Conservation (phyloP, 2,797 vertebrate species). For the Schizothorax lantsangensis region DNA sequence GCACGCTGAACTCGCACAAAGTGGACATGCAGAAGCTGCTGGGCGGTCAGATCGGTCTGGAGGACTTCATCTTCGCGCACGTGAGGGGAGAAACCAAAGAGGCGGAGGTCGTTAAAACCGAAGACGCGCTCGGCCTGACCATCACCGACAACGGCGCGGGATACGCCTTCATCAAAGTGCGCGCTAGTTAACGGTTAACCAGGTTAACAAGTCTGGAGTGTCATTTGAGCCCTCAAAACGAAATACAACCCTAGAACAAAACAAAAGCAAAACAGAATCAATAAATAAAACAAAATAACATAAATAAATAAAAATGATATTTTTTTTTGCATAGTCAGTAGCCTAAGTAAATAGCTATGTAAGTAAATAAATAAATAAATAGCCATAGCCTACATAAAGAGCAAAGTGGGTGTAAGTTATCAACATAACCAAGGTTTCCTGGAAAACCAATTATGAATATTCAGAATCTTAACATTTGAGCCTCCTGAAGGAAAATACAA, state of each 20-base stretch:
- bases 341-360: too few relatives aligned
- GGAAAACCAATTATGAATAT: too few relatives aligned
- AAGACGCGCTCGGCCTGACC: conserved; percentile 93
- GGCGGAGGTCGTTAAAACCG: conserved; percentile 94
- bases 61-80: conserved; percentile 97
- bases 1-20: conserved; percentile 96
- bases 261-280: not conserved
- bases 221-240: not conserved
- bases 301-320: not conserved
- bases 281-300: not conserved
- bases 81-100: conserved; percentile 94
- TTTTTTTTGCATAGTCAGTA: too few relatives aligned
- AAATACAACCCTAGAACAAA: not conserved
- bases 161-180: conserved; percentile 96
- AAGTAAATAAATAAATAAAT: too few relatives aligned
- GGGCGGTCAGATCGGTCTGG: conserved; percentile 95
- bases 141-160: conserved; percentile 97
- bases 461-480: too few relatives aligned
- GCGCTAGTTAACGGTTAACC: too few relatives aligned
- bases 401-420: too few relatives aligned
- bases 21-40: conserved; percentile 98
- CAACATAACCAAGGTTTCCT: too few relatives aligned
- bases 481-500: too few relatives aligned
- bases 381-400: too few relatives aligned
- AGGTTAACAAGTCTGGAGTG: not conserved